A percentile compares a stretch with the other conserved stretches of the same genome.
phyloP scores from a whole-genome alignment of 2,797 vertebrate species.

The Chiloscyllium punctatum region DNA sequence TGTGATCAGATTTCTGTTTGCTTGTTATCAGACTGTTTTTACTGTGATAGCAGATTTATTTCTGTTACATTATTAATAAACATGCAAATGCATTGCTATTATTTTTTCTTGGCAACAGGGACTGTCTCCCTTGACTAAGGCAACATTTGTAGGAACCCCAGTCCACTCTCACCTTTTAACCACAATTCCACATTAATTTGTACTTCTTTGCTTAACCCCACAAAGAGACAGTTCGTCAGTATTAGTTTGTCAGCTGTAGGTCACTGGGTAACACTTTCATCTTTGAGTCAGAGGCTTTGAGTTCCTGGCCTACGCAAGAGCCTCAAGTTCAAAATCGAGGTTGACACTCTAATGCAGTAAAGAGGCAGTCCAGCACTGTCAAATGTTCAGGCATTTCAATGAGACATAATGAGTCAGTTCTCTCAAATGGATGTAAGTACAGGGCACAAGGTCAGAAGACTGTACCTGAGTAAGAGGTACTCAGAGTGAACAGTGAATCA shows the following conservation, averaged over 20 bases:
- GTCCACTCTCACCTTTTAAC: neutral
- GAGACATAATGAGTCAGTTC: neutral
- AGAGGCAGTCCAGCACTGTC: neutral
- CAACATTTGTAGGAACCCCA: neutral
- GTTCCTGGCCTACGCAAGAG: neutral
- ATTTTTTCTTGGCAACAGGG: neutral
- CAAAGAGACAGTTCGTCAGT: no score
- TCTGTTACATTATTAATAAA: neutral
- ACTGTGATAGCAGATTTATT: neutral
- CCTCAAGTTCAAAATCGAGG: neutral
- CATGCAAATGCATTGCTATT: neutral
- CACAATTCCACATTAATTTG: neutral
- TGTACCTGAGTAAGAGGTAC: no score
- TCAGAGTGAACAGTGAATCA: no score
- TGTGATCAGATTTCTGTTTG: neutral
- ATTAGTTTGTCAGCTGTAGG: neutral
- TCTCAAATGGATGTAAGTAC: neutral
- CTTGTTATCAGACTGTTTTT: neutral
- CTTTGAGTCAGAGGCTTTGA: neutral
- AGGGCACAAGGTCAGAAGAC: no score
- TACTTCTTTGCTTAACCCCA: neutral
- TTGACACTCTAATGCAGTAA: neutral
- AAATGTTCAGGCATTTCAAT: neutral
- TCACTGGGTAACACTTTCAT: neutral
- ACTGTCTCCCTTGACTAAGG: neutral